A percentile compares a stretch with the other conserved stretches of the same genome.
phyloP scores from a whole-genome alignment of 2,113 vertebrate genomes.

The Pterocles burchelli region DNA sequence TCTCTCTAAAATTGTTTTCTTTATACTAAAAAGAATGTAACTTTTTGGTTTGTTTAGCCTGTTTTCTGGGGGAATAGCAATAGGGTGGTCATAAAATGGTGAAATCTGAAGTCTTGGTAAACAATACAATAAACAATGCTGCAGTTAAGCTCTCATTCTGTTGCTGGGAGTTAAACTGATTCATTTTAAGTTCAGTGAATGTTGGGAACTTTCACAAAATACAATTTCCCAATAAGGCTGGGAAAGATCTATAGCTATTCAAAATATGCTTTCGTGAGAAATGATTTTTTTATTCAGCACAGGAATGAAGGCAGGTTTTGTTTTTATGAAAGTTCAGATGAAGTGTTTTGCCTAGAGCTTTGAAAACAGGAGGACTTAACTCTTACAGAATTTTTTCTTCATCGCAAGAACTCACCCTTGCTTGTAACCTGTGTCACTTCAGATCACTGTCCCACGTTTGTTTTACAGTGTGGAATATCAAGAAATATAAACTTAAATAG shows the following conservation, averaged over 20 bases:
- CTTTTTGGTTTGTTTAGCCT: not conserved
- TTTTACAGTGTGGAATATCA: not conserved
- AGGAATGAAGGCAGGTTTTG: not conserved
- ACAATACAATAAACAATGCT: not conserved
- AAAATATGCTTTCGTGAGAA: not conserved
- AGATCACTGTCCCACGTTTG: not conserved
- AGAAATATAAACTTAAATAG: not conserved
- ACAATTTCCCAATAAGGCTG: not conserved
- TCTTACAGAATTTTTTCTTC: not conserved
- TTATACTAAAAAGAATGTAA: not conserved
- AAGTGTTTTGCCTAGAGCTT: not conserved
- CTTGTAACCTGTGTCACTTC: not conserved
- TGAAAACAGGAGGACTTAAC: not conserved
- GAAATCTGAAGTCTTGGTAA: not conserved
- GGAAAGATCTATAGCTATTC: not conserved
- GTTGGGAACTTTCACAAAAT: not conserved
- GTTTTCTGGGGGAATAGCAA: not conserved
- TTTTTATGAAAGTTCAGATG: not conserved
- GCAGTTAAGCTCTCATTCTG: not conserved
- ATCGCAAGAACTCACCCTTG: not conserved
- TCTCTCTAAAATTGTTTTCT: not conserved
- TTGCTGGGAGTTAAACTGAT: not conserved
- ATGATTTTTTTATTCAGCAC: not conserved
- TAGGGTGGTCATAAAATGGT: not conserved
- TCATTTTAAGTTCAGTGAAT: not conserved